These are phyloP conservation scores for Agonopterix subpropinquella DNA, from an alignment of 2,888 invertebrate genomes.

Conservation along the genomic window DNA sequence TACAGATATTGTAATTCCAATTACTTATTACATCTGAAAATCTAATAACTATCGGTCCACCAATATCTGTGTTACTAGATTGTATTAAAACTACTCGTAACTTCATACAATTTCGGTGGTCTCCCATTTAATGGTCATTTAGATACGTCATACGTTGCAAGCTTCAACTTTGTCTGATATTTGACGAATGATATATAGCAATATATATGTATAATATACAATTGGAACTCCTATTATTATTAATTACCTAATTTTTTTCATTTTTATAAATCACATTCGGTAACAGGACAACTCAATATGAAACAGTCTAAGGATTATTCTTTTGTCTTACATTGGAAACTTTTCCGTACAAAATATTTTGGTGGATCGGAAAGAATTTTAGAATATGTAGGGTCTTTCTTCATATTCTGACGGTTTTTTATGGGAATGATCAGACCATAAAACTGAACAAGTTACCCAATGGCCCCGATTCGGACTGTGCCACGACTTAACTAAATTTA, in stretches of 20 bases:
- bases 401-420: not conserved
- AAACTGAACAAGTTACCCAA: too few species aligned
- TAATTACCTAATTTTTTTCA: slow-evolving; percentile 67
- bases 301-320: slow-evolving; percentile 53
- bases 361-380: slow-evolving; percentile 16
- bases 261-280: slow-evolving; percentile 68
- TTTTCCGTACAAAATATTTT: slow-evolving; percentile 14
- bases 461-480: too few species aligned
- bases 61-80: too few species aligned
- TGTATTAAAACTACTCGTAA: too few species aligned
- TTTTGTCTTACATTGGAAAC: slow-evolving; percentile 9
- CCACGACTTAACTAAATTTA: too few species aligned
- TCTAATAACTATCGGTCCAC: too few species aligned
- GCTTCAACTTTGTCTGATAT: not conserved
- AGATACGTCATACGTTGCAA: not conserved
- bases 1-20: too few species aligned
- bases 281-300: slow-evolving; percentile 58
- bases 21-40: too few species aligned
- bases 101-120: too few species aligned
- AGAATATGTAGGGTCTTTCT: not conserved
- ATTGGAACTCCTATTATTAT: slow-evolving; percentile 75
- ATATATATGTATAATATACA: slow-evolving; percentile 46
- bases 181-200: slow-evolving; percentile 4
- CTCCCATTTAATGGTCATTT: too few species aligned
- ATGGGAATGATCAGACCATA: too few species aligned